Base-by-base conservation (phyloP, 1,140 invertebrate genomes). In the Dufourea novaeangliae region DNA sequence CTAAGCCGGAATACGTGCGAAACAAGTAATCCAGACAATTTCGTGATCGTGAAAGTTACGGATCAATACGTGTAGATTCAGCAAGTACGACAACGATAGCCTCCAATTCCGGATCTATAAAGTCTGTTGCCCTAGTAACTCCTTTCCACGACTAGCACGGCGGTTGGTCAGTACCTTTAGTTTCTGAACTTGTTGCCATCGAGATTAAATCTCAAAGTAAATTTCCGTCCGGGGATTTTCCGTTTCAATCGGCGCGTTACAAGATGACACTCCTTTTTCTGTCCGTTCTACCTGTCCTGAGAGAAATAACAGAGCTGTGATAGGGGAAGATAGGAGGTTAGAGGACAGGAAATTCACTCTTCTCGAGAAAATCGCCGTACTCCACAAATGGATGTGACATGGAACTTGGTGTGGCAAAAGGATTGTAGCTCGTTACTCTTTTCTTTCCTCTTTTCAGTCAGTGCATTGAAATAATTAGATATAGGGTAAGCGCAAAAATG, bases 161-260 rank as follows among this genome's bases (percentile, higher is more conserved):
- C 70, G 52, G 59, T 46, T 71, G 69, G 69, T 71, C 56, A 71
- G 62, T 71, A 62, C 17, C 69, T 59, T 62, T 10, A 46, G 57
- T 27, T 62, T 71, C 56, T 27, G 54, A 70, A 70, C 68, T 62
- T 54, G 69, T 62, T 62, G 29, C 27, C 39, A 2, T 29, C 25
- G 39, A 62, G 69, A 71, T 71, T 71, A 34, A 22, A 71, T 71
- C 34, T 27, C 10, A 34, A 71, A 71, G 39, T 25, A 34, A 62
- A 71, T 71, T 71, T 71, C 69, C 69, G 56, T 25, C 6, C 17
- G 4, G 39, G 22, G 69, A 37, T 61, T 71, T 71, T 62, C 57
- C 56, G 14, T 62, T 46, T 71, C 56, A 62, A 71, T 71, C 14
- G 54, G 8, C 64, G 10, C 17, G 46, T 37, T 37, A 37, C 32